Percentiles rank a stretch among this genome's conserved stretches.
Conservation (phyloP, 2,888 invertebrate species). For the Carcina quercana region DNA sequence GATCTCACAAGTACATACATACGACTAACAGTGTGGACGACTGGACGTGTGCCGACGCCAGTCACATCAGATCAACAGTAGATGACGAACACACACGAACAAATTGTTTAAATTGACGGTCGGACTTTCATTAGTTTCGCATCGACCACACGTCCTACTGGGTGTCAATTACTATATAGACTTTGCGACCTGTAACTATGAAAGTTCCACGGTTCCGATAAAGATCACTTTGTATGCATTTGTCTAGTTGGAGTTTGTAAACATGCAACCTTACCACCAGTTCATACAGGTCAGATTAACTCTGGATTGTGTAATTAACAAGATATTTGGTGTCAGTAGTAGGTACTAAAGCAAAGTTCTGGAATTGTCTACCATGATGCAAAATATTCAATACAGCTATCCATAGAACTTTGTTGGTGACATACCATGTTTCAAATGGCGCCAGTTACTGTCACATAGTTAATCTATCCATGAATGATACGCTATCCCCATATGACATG, state of each 20-base stretch:
- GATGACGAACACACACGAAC: conserved; percentile 24
- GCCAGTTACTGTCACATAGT: too few species aligned
- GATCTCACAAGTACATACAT: conserved; percentile 27
- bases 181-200: conserved; percentile 54
- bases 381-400: too few species aligned
- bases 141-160: conserved; percentile 39
- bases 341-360: too few species aligned
- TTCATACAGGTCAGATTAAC: too few species aligned
- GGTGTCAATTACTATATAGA: conserved; percentile 67
- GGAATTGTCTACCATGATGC: too few species aligned
- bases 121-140: conserved; percentile 52
- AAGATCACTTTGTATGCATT: conserved; percentile 43
- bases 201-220: conserved; percentile 41
- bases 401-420: too few species aligned
- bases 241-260: conserved; percentile 49
- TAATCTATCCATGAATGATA: too few species aligned
- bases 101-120: conserved; percentile 35
- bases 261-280: too few species aligned
- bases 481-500: conserved; percentile 24
- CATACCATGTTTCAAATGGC: too few species aligned
- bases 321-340: too few species aligned
- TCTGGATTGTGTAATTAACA: too few species aligned
- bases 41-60: conserved; percentile 4
- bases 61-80: conserved; percentile 2
- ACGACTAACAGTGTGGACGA: conserved; percentile 46